phyloP scores from a whole-genome alignment of 2,888 invertebrate genomes.

The Napeogenes sylphis region DNA sequence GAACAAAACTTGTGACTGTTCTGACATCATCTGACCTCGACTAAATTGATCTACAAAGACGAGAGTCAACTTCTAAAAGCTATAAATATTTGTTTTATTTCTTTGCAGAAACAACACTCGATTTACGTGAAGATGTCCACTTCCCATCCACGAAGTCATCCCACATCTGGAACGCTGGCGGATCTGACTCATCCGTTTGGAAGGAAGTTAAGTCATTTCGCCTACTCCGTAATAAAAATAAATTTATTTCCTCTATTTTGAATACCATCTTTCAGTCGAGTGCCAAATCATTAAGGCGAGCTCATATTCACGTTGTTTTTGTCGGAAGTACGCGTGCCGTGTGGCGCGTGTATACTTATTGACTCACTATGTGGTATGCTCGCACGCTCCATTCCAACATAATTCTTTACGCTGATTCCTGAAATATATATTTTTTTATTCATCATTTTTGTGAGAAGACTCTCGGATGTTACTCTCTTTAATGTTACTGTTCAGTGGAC shows the following conservation, averaged over 20 bases:
- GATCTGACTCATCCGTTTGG: conserved; percentile 27
- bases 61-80: background rate
- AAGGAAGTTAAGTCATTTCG: conserved; percentile 29
- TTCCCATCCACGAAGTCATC: conserved; percentile 22
- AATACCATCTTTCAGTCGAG: conserved; percentile 21
- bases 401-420: background rate
- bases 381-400: background rate
- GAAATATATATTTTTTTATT: no score
- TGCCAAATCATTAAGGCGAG: conserved; percentile 23
- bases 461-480: no score
- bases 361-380: conserved; percentile 10
- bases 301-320: conserved; percentile 15
- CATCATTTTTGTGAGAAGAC: no score
- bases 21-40: background rate
- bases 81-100: conserved; percentile 14
- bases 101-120: conserved; percentile 11
- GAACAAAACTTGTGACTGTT: background rate
- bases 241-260: conserved; percentile 26
- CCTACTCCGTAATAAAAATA: conserved; percentile 27
- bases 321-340: conserved; percentile 24
- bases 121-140: conserved; percentile 12
- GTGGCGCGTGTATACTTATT: conserved; percentile 15
- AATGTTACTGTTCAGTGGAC: no score
- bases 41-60: no score
- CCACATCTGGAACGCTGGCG: conserved; percentile 24